Evolutionary conservation across 37 sponge, comb jelly and placozoan genomes (phyloP).

Genomic region (Dysidea cf. avara): DNA sequence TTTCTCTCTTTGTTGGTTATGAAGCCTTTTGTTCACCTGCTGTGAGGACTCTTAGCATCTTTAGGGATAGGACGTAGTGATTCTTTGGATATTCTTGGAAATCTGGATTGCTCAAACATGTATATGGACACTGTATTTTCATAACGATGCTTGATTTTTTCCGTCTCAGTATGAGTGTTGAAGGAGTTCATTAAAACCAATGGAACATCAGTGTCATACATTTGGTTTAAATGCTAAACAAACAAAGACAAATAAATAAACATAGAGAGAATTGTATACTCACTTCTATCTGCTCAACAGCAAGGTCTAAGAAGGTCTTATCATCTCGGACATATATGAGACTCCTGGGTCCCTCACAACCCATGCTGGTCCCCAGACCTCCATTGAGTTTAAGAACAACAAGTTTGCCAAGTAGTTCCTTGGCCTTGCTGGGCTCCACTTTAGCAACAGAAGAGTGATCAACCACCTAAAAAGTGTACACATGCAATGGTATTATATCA

Average conservation of each 20-base stretch:
- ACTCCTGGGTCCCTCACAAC: conserved; percentile 94
- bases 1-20: too few species aligned
- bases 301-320: conserved; percentile 89
- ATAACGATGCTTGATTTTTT: conserved; percentile 77
- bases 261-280: neutral
- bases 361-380: conserved; percentile 95
- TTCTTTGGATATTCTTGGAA: conserved; percentile 88
- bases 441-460: conserved; percentile 20
- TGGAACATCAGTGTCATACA: conserved; percentile 77
- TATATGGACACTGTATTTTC: conserved; percentile 75
- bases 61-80: conserved; percentile 81
- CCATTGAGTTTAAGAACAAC: conserved; percentile 98
- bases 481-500: too few species aligned
- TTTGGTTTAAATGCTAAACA: conserved; percentile 75
- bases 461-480: conserved; percentile 13
- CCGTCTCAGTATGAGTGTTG: conserved; percentile 93
- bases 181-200: conserved; percentile 98
- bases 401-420: conserved; percentile 77
- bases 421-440: neutral
- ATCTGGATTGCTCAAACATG: conserved; percentile 92
- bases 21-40: too few species aligned
- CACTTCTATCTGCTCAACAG: conserved; percentile 91
- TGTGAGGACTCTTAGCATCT: conserved; percentile 17
- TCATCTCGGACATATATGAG: conserved; percentile 89
- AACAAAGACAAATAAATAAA: neutral